Base-by-base conservation (phyloP, 2,888 invertebrate genomes). In the Drosophila multiciliata region DNA sequence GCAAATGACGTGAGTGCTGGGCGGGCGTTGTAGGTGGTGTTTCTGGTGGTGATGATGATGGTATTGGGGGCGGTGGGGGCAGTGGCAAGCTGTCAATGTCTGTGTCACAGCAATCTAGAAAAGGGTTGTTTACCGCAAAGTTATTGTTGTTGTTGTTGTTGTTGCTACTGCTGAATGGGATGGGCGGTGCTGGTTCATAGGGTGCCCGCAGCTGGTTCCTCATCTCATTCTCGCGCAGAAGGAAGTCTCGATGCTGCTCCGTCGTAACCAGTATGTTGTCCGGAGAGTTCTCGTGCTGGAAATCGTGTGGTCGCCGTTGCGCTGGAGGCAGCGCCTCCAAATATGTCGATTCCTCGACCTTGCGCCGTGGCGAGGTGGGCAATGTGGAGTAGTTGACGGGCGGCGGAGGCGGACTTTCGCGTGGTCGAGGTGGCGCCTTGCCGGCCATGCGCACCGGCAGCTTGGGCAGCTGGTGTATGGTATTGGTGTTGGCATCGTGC, bases 361-460 rank as follows among this genome's bases (percentile, higher is more conserved):
- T 68, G 12, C 86, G 53, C 32, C 84, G 32, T 4, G 86, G 78
- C 33, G 71, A 66, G 53, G 83, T 91, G 23, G 93, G 93, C 71
- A 93, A 52, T 4, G 93, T 93, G 38, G 90, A 78, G 62, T 78
- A 91, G 70, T 92, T 93, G 3, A 93, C 82, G 17, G 93, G 93
- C 40, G 93, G 93, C n/a, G 93, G 93, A 15, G 93, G 93, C 4
- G 93, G 93, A 69, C 92, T 91, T 15, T 92, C 93, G 32, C 88
- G 90, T 4, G 93, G 93, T 7, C 93, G 89, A 20, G 55, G 87
- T 20, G 82, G 50, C 35, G 87, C 66, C 60, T 85, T 85, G 59
- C 67, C 52, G 7, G 67, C 74, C 20, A 91, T 71, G 7, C 92
- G 80, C 40, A 91, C 90, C 0, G 89, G 90, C 38, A 91, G 40